Conservation (phyloP, 2,797 vertebrate genomes). For the Staurois parvus region DNA sequence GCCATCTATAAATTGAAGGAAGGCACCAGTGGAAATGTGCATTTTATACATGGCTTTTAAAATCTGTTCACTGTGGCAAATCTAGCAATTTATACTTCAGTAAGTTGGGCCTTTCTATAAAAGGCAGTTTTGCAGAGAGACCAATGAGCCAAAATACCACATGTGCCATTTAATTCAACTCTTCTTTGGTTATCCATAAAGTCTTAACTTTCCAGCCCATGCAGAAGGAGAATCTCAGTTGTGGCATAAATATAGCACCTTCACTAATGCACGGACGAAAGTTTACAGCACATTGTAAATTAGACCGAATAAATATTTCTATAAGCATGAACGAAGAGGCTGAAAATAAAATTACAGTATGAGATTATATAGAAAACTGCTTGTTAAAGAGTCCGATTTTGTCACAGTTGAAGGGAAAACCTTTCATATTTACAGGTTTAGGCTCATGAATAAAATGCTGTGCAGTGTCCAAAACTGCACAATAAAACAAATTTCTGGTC, state of each 20-base stretch:
- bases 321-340: constrained; percentile 51
- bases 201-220: constrained; percentile 44
- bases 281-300: constrained; percentile 62
- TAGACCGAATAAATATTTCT: constrained; percentile 62
- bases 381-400: constrained; percentile 63
- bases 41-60: background rate
- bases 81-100: background rate
- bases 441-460: constrained; percentile 67
- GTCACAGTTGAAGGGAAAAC: constrained; percentile 63
- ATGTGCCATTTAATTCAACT: constrained; percentile 57
- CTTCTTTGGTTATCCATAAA: constrained; percentile 56
- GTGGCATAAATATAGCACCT: constrained; percentile 61
- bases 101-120: constrained; percentile 19
- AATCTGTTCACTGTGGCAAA: background rate
- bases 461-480: constrained; percentile 63
- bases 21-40: background rate
- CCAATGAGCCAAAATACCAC: background rate
- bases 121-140: constrained; percentile 21
- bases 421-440: constrained; percentile 64
- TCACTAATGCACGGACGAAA: constrained; percentile 44
- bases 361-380: constrained; percentile 56
- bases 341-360: constrained; percentile 50
- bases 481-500: constrained; percentile 66
- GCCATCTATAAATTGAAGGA: background rate
- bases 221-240: constrained; percentile 63